A percentile compares a stretch with the other conserved stretches of the same genome.
phyloP scores from a whole-genome alignment of 2,797 vertebrate genomes.

The Staurois parvus region DNA sequence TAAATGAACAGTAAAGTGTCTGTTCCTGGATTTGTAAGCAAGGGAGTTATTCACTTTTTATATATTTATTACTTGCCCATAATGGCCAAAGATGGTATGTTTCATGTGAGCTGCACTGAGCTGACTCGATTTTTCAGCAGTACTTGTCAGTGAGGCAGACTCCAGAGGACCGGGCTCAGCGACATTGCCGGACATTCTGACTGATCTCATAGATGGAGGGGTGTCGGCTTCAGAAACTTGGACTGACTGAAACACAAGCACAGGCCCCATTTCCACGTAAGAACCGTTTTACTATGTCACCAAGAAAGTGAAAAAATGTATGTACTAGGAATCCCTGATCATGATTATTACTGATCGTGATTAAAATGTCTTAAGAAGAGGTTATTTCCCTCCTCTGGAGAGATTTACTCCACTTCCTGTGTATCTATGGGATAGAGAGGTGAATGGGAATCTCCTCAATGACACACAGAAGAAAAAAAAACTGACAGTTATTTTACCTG shows the following conservation, averaged over 20 bases:
- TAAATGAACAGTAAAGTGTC: no score
- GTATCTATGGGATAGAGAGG: no score
- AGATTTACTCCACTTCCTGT: no score
- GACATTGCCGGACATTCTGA: slow-evolving; percentile 83
- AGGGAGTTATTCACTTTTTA: neutral
- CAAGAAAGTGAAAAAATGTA: no score
- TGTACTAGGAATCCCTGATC: no score
- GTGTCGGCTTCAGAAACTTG: slow-evolving; percentile 79
- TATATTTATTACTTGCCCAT: neutral
- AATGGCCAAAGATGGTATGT: neutral
- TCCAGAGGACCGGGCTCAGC: slow-evolving; percentile 73
- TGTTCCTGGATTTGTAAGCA: no score
- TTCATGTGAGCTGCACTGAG: neutral
- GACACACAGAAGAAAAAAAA: no score
- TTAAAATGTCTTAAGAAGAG: no score
- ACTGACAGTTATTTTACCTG: no score
- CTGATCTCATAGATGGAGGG: slow-evolving; percentile 79
- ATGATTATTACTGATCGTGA: no score
- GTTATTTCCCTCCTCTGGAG: no score
- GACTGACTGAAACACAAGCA: slow-evolving; percentile 70
- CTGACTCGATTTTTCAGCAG: neutral
- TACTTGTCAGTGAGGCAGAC: neutral
- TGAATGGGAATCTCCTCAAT: no score
- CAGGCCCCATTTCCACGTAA: slow-evolving; percentile 75
- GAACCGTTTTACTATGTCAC: neutral